These are phyloP conservation scores for Ochropleura leucogaster DNA, from an alignment of 2,888 invertebrate genomes.

Conservation along the genomic window DNA sequence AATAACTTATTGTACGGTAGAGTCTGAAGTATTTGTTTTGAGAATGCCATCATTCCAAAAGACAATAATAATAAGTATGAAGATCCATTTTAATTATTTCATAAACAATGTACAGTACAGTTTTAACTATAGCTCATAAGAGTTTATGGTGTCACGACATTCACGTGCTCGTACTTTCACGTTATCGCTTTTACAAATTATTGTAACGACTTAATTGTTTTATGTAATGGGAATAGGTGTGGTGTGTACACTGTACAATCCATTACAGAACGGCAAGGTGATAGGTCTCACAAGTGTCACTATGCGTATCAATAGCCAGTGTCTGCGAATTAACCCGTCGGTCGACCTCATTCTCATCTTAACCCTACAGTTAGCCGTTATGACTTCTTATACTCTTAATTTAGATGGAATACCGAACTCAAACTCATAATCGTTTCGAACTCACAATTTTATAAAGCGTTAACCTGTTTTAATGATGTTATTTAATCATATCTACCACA, in stretches of 20 bases:
- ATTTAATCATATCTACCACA: not conserved
- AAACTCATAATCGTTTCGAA: constrained; percentile 7
- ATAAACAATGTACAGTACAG: constrained; percentile 42
- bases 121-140: constrained; percentile 11
- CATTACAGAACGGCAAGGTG: constrained; percentile 26
- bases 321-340: constrained; percentile 46
- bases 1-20: not conserved
- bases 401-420: constrained; percentile 14
- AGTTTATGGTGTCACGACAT: constrained; percentile 39
- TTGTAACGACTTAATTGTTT: constrained; percentile 37
- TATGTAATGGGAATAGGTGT: constrained; percentile 45
- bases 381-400: constrained; percentile 40
- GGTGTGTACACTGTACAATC: constrained; percentile 36
- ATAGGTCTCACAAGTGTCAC: constrained; percentile 28
- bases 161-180: constrained; percentile 39
- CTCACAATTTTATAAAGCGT: constrained; percentile 6
- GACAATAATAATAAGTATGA: constrained; percentile 7
- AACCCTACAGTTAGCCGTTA: constrained; percentile 54
- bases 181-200: constrained; percentile 39
- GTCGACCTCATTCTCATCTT: constrained; percentile 56
- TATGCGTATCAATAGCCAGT: constrained; percentile 51
- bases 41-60: constrained; percentile 14
- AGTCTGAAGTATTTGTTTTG: constrained; percentile 4
- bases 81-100: constrained; percentile 13
- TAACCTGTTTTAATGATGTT: not conserved